Conservation (phyloP, 2,888 invertebrate genomes). For the Cryptus armator region DNA sequence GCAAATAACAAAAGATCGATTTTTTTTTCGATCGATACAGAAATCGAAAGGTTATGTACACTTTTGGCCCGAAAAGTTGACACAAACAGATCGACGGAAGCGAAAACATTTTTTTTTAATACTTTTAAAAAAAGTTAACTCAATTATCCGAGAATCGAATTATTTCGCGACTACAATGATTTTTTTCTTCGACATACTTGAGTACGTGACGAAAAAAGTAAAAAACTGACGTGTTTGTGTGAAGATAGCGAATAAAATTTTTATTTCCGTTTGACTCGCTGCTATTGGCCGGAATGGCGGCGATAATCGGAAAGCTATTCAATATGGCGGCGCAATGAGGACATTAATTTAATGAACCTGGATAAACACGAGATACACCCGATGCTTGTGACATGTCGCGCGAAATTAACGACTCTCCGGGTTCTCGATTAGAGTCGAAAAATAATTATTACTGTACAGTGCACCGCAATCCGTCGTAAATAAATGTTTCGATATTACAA, state of each 20-base stretch:
- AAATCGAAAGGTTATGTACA: too few species aligned
- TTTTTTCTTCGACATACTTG: too few species aligned
- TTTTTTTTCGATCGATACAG: too few species aligned
- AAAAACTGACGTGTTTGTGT: neutral
- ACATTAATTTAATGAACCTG: neutral
- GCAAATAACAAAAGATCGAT: neutral
- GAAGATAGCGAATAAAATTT: neutral
- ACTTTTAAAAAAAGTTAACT: too few species aligned
- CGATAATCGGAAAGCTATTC: neutral
- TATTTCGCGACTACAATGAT: too few species aligned
- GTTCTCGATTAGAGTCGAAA: neutral
- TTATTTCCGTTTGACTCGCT: slow-evolving; percentile 11
- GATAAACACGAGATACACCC: neutral
- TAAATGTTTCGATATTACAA: neutral
- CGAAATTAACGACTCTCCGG: neutral
- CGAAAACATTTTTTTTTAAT: too few species aligned
- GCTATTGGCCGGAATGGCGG: neutral
- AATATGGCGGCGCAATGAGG: neutral
- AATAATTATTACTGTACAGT: neutral
- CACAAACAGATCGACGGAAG: too few species aligned
- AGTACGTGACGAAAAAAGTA: neutral
- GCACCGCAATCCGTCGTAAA: neutral
- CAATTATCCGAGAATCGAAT: too few species aligned
- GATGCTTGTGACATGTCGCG: neutral
- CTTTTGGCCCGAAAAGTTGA: too few species aligned